phyloP scores from a whole-genome alignment of 2,888 invertebrate genomes.

The Cryptophagus acutangulus region DNA sequence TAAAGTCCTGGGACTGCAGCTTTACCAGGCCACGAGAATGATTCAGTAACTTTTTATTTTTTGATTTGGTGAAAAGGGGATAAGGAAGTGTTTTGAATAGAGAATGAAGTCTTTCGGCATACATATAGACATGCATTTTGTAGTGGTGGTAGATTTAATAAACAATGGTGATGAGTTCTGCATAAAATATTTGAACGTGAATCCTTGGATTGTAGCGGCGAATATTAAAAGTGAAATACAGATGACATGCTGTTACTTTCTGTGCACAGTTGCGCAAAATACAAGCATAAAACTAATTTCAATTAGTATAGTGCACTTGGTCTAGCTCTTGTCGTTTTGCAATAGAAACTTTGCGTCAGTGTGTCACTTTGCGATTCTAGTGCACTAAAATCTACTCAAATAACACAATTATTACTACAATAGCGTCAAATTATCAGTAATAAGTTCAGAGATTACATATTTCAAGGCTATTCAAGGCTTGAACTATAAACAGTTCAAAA shows the following conservation, averaged over 20 bases:
- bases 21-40: no score
- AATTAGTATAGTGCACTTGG: conserved; percentile 20
- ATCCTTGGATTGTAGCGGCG: conserved; percentile 6
- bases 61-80: not conserved
- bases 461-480: no score
- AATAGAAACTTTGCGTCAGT: conserved; percentile 16
- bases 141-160: conserved; percentile 7
- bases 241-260: conserved; percentile 17
- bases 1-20: no score
- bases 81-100: not conserved
- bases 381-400: no score
- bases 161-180: conserved; percentile 10
- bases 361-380: no score
- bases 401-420: no score
- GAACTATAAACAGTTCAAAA: no score
- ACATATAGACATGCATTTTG: conserved; percentile 2
- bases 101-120: conserved; percentile 2
- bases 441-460: no score
- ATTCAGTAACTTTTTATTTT: no score
- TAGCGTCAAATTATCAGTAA: no score
- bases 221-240: conserved; percentile 17
- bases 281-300: conserved; percentile 20
- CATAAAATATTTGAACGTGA: conserved; percentile 12
- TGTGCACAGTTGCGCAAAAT: conserved; percentile 16
- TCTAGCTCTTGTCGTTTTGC: conserved; percentile 20